Percentiles rank a stretch among this genome's conserved stretches.
These are phyloP conservation scores for Pyrrhosoma nymphula DNA, from an alignment of 2,888 invertebrate species.

Conservation along the genomic window DNA sequence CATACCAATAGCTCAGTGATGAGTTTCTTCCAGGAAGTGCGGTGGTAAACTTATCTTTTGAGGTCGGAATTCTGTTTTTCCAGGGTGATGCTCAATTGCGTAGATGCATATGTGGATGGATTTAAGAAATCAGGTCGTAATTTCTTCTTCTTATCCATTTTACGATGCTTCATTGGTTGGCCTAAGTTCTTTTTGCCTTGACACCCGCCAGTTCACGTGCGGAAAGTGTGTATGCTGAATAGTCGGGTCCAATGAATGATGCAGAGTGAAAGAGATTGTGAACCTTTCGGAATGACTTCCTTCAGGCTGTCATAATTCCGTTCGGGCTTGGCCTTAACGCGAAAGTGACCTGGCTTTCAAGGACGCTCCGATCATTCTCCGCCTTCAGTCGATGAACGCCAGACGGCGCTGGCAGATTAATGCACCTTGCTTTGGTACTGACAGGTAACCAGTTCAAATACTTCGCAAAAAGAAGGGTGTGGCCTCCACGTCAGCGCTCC, in stretches of 20 bases:
- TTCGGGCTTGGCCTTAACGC: background rate
- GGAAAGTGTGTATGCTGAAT: background rate
- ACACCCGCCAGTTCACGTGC: background rate
- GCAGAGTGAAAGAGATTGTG: background rate
- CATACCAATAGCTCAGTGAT: too few relatives aligned
- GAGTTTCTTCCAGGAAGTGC: too few relatives aligned
- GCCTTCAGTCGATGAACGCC: background rate
- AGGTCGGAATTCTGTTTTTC: background rate
- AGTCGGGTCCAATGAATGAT: background rate
- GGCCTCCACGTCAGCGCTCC: background rate
- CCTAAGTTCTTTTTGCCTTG: background rate
- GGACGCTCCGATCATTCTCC: background rate
- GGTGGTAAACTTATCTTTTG: too few relatives aligned
- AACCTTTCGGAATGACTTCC: background rate
- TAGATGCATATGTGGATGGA: background rate
- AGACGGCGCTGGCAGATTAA: background rate
- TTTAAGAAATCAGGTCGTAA: background rate
- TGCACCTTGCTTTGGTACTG: background rate
- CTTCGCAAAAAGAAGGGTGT: constrained; percentile 22
- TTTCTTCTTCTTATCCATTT: background rate
- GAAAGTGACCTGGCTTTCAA: background rate
- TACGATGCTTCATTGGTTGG: background rate
- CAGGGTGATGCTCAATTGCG: background rate
- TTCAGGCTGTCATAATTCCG: background rate
- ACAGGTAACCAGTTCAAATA: background rate